phyloP scores from a whole-genome alignment of 2,113 vertebrate genomes.

The Sceloporus tristichus region DNA sequence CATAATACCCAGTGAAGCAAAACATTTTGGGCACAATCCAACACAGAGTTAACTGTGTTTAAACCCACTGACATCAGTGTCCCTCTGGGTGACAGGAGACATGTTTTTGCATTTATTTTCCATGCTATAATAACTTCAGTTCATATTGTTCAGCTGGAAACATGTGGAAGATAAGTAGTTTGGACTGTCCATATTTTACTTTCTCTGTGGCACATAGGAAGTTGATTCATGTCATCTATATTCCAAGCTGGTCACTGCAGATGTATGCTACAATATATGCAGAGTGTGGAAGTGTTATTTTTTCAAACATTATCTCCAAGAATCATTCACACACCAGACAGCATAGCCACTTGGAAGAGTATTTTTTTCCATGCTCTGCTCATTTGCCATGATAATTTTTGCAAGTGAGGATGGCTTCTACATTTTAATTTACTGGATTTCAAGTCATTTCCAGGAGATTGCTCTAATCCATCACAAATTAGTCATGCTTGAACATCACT shows the following conservation, averaged over 20 bases:
- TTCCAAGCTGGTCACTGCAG: neutral
- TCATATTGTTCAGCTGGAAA: neutral
- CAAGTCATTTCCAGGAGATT: neutral
- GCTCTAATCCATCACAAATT: neutral
- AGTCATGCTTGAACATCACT: neutral
- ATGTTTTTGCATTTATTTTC: conserved; percentile 8
- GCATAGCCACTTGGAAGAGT: too few species aligned
- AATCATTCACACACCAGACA: too few species aligned
- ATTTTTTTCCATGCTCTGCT: too few species aligned
- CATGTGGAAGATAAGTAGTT: neutral
- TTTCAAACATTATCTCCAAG: too few species aligned
- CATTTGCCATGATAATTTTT: neutral
- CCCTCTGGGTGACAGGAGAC: neutral
- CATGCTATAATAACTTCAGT: neutral
- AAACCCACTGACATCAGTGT: neutral
- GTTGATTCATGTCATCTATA: neutral
- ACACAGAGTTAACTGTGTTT: neutral
- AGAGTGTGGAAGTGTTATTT: too few species aligned
- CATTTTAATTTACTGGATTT: neutral
- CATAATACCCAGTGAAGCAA: conserved; percentile 18
- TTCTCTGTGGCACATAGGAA: neutral
- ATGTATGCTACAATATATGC: neutral
- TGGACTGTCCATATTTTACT: neutral
- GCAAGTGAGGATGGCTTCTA: neutral
- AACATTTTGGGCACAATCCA: conserved; percentile 9